phyloP scores from a whole-genome alignment of 2,888 invertebrate species.

The Rosalia funebris region DNA sequence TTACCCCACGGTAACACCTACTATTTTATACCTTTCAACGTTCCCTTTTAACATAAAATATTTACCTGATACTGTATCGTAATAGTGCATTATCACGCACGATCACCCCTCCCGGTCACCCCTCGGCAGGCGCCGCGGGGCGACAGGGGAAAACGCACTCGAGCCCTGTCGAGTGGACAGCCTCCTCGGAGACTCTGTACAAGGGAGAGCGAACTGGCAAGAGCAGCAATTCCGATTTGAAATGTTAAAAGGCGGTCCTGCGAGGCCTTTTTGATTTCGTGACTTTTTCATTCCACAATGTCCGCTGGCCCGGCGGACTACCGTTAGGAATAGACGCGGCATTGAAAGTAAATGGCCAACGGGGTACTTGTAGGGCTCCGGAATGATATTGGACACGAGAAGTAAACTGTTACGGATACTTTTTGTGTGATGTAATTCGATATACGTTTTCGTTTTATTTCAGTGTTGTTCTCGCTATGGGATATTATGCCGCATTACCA shows the following conservation, averaged over 20 bases:
- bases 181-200: slow-evolving; percentile 8
- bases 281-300: not conserved
- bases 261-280: not conserved
- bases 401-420: not conserved
- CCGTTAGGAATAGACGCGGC: not conserved
- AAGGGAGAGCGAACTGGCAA: not conserved
- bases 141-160: slow-evolving; percentile 11
- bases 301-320: not conserved
- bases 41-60: slow-evolving; percentile 16
- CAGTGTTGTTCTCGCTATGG: too few species aligned
- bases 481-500: too few species aligned
- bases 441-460: too few species aligned
- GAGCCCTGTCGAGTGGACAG: slow-evolving; percentile 9
- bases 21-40: not conserved
- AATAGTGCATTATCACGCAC: slow-evolving; percentile 17
- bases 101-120: slow-evolving; percentile 13
- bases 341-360: not conserved
- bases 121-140: not conserved
- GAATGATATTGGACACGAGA: not conserved
- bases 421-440: too few species aligned
- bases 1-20: not conserved
- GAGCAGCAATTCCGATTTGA: not conserved
- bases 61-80: slow-evolving; percentile 9
- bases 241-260: not conserved
- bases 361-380: not conserved